Percentiles rank a stretch among this genome's conserved stretches.
Evolutionary conservation across 2,888 invertebrate genomes (phyloP).

Genomic region (Caradrina kadenii): DNA sequence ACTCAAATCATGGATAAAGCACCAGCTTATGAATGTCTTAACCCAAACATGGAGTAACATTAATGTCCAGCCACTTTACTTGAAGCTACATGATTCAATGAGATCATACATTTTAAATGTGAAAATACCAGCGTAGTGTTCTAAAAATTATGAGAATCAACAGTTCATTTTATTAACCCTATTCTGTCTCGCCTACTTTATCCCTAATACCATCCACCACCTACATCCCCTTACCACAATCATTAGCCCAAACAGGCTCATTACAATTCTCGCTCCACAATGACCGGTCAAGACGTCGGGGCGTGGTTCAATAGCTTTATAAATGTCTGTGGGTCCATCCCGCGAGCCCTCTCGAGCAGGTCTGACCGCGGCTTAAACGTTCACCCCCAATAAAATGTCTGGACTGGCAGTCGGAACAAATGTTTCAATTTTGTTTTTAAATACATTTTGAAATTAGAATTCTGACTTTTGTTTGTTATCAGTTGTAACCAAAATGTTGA

Average conservation of each 20-base stretch:
- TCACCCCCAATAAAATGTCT: conserved; percentile 28
- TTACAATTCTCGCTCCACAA: conserved; percentile 36
- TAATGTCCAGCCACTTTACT: too few relatives aligned
- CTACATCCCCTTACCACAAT: conserved; percentile 14
- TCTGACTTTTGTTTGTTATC: background rate
- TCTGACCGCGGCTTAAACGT: conserved; percentile 40
- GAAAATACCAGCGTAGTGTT: too few relatives aligned
- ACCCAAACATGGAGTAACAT: background rate
- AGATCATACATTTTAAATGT: too few relatives aligned
- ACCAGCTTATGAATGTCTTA: background rate
- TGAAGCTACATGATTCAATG: too few relatives aligned
- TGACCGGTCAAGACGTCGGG: conserved; percentile 44
- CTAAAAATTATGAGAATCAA: too few relatives aligned
- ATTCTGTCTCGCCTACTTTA: background rate
- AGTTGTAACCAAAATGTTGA: background rate
- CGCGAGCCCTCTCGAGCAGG: conserved; percentile 35
- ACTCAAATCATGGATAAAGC: conserved; percentile 37
- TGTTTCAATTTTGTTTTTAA: conserved; percentile 1
- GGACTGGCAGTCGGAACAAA: background rate
- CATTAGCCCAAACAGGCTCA: conserved; percentile 22
- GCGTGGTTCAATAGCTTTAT: conserved; percentile 60
- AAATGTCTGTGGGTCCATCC: conserved; percentile 59
- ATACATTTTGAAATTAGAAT: conserved; percentile 3
- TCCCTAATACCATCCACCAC: background rate
- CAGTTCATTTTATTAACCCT: too few relatives aligned